Percentiles rank a stretch among this genome's conserved stretches.
These are phyloP conservation scores for Pyrrhia umbra DNA, from an alignment of 2,888 invertebrate genomes.

Conservation along the genomic window DNA sequence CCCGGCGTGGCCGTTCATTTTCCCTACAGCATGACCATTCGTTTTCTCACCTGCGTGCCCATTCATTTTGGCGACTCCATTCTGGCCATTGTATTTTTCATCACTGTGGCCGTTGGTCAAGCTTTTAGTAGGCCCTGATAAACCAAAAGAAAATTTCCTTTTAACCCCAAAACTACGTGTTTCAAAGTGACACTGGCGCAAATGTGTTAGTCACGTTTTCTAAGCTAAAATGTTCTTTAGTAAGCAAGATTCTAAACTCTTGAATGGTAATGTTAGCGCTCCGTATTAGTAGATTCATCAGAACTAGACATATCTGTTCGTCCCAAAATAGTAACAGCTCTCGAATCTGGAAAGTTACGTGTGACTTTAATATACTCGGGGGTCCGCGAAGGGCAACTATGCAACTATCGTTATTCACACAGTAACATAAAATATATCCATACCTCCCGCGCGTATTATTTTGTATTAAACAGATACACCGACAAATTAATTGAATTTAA, in stretches of 20 bases:
- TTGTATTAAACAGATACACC: neutral
- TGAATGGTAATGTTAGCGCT: slow-evolving; percentile 71
- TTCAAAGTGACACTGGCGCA: slow-evolving; percentile 79
- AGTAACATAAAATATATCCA: slow-evolving; percentile 35
- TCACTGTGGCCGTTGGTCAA: slow-evolving; percentile 66
- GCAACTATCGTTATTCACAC: slow-evolving; percentile 53
- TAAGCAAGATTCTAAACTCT: slow-evolving; percentile 61
- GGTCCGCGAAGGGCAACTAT: slow-evolving; percentile 45
- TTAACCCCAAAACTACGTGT: slow-evolving; percentile 73
- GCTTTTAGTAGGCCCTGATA: slow-evolving; percentile 82
- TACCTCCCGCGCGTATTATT: slow-evolving; percentile 53
- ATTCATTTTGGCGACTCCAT: slow-evolving; percentile 64
- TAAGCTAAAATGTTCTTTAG: slow-evolving; percentile 57
- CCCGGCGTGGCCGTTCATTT: slow-evolving; percentile 65
- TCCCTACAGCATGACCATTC: slow-evolving; percentile 59
- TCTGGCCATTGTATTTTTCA: slow-evolving; percentile 67
- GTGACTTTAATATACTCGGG: slow-evolving; percentile 70
- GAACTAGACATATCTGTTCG: slow-evolving; percentile 76
- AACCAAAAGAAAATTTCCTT: slow-evolving; percentile 79
- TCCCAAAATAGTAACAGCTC: slow-evolving; percentile 77
- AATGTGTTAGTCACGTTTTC: slow-evolving; percentile 77
- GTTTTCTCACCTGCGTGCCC: slow-evolving; percentile 63
- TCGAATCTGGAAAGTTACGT: slow-evolving; percentile 85
- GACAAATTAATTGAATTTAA: neutral
- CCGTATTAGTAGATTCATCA: slow-evolving; percentile 77